phyloP scores from a whole-genome alignment of 2,888 invertebrate genomes.

The Orthonevra nobilis region DNA sequence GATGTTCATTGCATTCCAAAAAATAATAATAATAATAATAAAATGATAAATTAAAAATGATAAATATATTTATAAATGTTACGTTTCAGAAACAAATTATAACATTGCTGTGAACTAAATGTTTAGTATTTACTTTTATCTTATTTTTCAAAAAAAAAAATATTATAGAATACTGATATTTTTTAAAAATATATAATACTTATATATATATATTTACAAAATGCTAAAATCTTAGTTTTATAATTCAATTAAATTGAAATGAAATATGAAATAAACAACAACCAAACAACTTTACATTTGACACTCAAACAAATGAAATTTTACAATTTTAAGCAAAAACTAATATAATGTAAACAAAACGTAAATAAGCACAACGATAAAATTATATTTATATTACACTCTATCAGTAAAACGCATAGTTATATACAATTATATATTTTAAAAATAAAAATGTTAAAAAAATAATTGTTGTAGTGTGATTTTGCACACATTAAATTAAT shows the following conservation, averaged over 20 bases:
- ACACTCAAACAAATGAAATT: slow-evolving; percentile 29
- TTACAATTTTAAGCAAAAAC: slow-evolving; percentile 13
- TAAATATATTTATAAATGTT: slow-evolving; percentile 56
- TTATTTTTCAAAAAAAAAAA: slow-evolving; percentile 43
- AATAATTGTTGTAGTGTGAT: slow-evolving; percentile 66
- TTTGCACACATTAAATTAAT: slow-evolving; percentile 62
- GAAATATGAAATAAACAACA: slow-evolving; percentile 4
- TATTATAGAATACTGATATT: slow-evolving; percentile 39
- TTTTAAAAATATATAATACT: slow-evolving; percentile 25
- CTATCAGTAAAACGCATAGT: slow-evolving; percentile 47
- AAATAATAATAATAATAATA: slow-evolving; percentile 43
- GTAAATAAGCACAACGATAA: slow-evolving; percentile 69
- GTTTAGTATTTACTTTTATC: slow-evolving; percentile 64
- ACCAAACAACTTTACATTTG: slow-evolving; percentile 23
- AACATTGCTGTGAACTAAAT: slow-evolving; percentile 70
- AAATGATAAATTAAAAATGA: slow-evolving; percentile 22
- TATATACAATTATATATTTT: slow-evolving; percentile 23
- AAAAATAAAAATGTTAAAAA: slow-evolving; percentile 18
- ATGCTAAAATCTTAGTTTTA: slow-evolving; percentile 25
- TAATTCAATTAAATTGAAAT: slow-evolving; percentile 53
- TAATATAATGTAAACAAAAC: slow-evolving; percentile 37
- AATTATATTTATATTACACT: slow-evolving; percentile 35
- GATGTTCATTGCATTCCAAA: slow-evolving; percentile 69
- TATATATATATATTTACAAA: slow-evolving; percentile 49
- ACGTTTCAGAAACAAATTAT: slow-evolving; percentile 68